Evolutionary conservation across 23 tunicate species (phyloP).

Genomic region (Clavelina lepadiformis): DNA sequence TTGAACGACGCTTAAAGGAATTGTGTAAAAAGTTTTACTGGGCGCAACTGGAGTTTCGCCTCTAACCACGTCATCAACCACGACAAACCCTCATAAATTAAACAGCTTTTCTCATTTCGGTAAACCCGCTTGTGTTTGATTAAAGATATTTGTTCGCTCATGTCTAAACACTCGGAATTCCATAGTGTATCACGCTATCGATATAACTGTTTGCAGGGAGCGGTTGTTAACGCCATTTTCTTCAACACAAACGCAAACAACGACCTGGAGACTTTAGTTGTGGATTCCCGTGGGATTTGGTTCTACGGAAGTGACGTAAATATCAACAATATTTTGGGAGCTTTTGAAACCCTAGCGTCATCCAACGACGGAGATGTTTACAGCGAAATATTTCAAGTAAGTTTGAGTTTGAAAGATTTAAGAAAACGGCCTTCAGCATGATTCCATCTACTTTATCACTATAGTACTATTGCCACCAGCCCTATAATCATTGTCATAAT

Average conservation of each 20-base stretch:
- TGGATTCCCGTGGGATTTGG: slow-evolving; percentile 52
- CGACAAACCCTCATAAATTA: too few species aligned
- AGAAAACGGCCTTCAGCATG: neutral
- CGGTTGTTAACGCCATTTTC: slow-evolving; percentile 43
- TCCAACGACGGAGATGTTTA: slow-evolving; percentile 56
- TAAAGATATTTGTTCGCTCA: too few species aligned
- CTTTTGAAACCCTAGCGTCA: slow-evolving; percentile 28
- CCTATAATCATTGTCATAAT: too few species aligned
- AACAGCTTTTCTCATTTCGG: too few species aligned
- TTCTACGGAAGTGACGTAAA: slow-evolving; percentile 31
- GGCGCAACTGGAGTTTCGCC: too few species aligned
- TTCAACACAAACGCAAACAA: slow-evolving; percentile 37
- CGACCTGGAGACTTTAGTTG: slow-evolving; percentile 25
- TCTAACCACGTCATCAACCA: too few species aligned
- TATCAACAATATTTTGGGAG: slow-evolving; percentile 25
- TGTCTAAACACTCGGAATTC: too few species aligned
- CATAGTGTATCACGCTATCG: too few species aligned
- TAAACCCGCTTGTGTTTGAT: too few species aligned
- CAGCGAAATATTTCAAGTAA: slow-evolving; percentile 61
- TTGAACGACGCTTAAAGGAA: too few species aligned
- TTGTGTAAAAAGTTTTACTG: too few species aligned
- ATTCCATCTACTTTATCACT: neutral
- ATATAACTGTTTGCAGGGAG: slow-evolving; percentile 16
- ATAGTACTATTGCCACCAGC: too few species aligned
- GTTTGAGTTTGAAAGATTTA: neutral